Percentiles rank a stretch among this genome's conserved stretches.
phyloP scores from a whole-genome alignment of 2,888 invertebrate genomes.

The Luperina testacea region DNA sequence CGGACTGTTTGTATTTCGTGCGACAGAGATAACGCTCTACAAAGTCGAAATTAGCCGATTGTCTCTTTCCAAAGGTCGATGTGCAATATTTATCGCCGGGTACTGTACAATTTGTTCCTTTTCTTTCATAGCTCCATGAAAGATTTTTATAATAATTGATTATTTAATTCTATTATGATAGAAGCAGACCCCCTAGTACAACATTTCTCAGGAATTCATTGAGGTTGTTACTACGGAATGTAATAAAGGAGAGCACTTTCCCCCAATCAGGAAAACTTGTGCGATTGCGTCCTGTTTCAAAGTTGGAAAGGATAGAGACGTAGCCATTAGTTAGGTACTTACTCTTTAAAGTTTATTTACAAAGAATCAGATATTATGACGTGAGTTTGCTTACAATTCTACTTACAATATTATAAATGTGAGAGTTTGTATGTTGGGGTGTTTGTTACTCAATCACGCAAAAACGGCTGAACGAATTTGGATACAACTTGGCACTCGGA shows the following conservation, averaged over 20 bases:
- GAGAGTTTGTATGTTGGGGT: too few relatives aligned
- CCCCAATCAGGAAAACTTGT: constrained; percentile 39
- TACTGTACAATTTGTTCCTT: not conserved
- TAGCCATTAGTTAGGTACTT: constrained; percentile 1
- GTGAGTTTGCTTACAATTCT: not conserved
- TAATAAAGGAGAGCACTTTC: constrained; percentile 27
- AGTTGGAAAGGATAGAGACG: constrained; percentile 36
- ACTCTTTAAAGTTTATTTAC: not conserved
- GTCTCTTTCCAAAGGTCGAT: too few relatives aligned
- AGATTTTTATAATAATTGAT: not conserved
- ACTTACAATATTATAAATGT: too few relatives aligned
- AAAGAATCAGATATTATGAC: not conserved
- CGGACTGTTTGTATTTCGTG: too few relatives aligned
- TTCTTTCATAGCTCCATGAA: not conserved
- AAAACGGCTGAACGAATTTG: too few relatives aligned
- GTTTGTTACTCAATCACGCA: too few relatives aligned
- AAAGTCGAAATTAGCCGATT: too few relatives aligned
- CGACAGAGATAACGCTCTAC: too few relatives aligned
- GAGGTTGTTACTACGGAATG: constrained; percentile 25
- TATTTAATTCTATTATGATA: not conserved
- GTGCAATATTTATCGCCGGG: too few relatives aligned
- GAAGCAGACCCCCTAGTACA: not conserved
- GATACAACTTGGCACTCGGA: too few relatives aligned
- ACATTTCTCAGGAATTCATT: constrained; percentile 1
- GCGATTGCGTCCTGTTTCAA: constrained; percentile 14